These are phyloP conservation scores for Sussaba pulchella DNA, from an alignment of 2,888 invertebrate genomes.

Conservation along the genomic window DNA sequence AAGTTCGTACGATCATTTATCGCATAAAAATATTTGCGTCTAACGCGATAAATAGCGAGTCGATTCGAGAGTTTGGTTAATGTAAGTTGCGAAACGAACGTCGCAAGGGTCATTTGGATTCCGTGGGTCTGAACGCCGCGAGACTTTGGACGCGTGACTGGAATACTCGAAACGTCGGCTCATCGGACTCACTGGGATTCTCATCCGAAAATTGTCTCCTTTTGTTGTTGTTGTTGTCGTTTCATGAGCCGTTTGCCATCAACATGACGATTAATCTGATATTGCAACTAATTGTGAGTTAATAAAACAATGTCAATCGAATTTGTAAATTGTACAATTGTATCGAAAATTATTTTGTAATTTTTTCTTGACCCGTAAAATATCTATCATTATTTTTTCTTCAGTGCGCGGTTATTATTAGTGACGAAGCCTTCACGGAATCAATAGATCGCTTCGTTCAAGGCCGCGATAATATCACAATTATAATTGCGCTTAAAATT, in stretches of 20 bases:
- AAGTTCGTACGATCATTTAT: conserved; percentile 39
- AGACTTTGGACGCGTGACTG: conserved; percentile 47
- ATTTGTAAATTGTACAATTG: not conserved
- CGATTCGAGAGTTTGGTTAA: conserved; percentile 1
- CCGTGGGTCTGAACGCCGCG: conserved; percentile 18
- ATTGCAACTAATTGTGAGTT: not conserved
- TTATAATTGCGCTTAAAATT: conserved; percentile 51
- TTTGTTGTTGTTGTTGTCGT: not conserved
- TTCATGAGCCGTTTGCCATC: not conserved
- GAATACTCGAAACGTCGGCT: conserved; percentile 44
- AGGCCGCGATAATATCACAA: conserved; percentile 32
- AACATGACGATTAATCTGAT: not conserved
- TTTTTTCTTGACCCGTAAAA: not conserved
- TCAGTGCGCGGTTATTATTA: not conserved
- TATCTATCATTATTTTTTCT: not conserved
- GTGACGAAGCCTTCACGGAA: conserved; percentile 11
- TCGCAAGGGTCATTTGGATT: conserved; percentile 47
- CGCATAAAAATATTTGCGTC: conserved; percentile 37
- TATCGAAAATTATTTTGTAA: not conserved
- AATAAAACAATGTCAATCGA: not conserved
- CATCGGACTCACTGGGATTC: conserved; percentile 10
- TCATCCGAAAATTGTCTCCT: conserved; percentile 7
- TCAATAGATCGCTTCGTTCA: conserved; percentile 22
- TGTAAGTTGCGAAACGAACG: conserved; percentile 16
- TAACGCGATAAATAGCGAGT: conserved; percentile 10